These are phyloP conservation scores for Falco concolor DNA, from an alignment of 2,797 vertebrate species.

Conservation along the genomic window DNA sequence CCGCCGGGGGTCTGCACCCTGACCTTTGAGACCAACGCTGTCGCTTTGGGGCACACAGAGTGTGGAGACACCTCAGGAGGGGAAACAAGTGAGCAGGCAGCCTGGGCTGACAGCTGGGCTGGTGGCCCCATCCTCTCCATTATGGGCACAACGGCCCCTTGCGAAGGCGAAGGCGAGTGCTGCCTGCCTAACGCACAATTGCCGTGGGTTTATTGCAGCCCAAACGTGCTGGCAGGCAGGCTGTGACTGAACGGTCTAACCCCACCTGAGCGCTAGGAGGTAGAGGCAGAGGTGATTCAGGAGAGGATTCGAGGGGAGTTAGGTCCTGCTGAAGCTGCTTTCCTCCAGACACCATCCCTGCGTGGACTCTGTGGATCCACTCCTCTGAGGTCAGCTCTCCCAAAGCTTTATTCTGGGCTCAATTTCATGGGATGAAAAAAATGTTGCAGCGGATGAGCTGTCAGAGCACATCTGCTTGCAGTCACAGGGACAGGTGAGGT, in stretches of 20 bases:
- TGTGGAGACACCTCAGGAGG: not conserved
- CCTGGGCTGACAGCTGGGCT: not conserved
- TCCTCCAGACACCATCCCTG: not conserved
- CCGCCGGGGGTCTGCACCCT: no score
- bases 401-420: not conserved
- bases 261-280: accelerated
- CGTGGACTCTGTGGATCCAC: accelerated
- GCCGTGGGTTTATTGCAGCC: not conserved
- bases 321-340: not conserved
- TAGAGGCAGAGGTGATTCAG: not conserved
- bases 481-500: not conserved
- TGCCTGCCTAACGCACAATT: accelerated
- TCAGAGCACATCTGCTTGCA: not conserved
- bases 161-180: accelerated
- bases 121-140: not conserved
- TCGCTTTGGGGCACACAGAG: not conserved
- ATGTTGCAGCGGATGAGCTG: not conserved
- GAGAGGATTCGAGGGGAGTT: not conserved
- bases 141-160: accelerated
- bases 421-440: not conserved
- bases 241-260: accelerated
- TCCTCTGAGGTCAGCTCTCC: not conserved
- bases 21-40: not conserved
- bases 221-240: not conserved
- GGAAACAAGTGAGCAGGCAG: not conserved